Evolutionary conservation across 2,113 vertebrate species (phyloP).

Genomic region (Siniperca knerii): DNA sequence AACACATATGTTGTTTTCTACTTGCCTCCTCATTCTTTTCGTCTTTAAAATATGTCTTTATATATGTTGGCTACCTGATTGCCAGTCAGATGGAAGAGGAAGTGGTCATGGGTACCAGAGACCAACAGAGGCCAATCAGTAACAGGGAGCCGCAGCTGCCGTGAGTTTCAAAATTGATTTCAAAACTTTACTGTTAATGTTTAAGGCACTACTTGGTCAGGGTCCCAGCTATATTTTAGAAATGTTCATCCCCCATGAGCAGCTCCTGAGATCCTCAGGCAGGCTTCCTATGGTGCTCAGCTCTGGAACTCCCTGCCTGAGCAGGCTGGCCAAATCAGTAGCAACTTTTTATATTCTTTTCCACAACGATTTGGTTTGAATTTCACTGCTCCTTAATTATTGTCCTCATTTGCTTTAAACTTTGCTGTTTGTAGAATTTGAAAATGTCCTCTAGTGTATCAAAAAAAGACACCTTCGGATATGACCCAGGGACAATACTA

Average conservation of each 20-base stretch:
- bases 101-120: no score
- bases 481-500: background rate
- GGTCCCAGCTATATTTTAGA: constrained; percentile 22
- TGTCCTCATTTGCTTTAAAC: background rate
- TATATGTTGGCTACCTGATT: no score
- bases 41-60: no score
- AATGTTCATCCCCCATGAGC: constrained; percentile 8
- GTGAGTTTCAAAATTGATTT: constrained; percentile 17
- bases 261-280: constrained; percentile 16
- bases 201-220: background rate
- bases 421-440: background rate
- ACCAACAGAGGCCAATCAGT: no score
- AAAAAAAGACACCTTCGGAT: background rate
- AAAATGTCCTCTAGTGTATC: background rate
- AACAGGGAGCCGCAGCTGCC: background rate
- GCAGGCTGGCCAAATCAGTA: background rate
- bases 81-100: no score
- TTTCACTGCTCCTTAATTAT: background rate
- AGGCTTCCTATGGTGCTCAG: constrained; percentile 11
- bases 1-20: no score
- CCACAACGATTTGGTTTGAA: background rate
- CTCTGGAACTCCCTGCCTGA: background rate
- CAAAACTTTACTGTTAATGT: background rate
- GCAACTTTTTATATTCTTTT: background rate
- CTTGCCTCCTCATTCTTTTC: no score